Conservation (phyloP, 2,888 invertebrate genomes). For the Amiota mariae region DNA sequence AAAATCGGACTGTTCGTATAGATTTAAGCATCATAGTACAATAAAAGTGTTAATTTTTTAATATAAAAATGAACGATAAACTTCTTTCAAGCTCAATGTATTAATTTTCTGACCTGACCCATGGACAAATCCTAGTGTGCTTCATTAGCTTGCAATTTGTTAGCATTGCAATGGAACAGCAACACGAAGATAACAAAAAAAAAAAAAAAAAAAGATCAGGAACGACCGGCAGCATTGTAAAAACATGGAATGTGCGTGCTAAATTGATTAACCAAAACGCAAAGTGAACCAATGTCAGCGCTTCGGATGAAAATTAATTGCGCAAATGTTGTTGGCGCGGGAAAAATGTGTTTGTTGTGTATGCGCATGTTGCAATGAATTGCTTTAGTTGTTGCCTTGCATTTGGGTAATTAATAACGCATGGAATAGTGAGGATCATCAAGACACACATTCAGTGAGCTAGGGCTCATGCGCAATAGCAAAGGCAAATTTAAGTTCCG, state of each 20-base stretch:
- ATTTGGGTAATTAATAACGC: conserved; percentile 14
- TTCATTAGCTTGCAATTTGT: conserved; percentile 8
- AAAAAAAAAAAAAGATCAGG: no score
- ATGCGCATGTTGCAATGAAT: not conserved
- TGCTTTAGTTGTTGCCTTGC: not conserved
- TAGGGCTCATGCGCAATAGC: conserved; percentile 34
- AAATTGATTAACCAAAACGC: conserved; percentile 46
- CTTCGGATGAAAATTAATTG: conserved; percentile 44
- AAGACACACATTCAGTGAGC: conserved; percentile 45
- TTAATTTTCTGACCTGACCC: no score
- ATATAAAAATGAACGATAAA: no score
- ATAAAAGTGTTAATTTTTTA: no score
- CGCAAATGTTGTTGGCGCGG: conserved; percentile 39
- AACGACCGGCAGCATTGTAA: not conserved
- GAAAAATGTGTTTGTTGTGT: not conserved
- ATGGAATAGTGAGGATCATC: conserved; percentile 46
- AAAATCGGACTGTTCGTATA: no score
- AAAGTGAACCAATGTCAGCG: conserved; percentile 33
- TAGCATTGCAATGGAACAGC: not conserved
- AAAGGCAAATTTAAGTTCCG: conserved; percentile 6
- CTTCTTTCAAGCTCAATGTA: no score
- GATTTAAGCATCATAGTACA: no score
- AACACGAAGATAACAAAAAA: conserved; percentile 5
- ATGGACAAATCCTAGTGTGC: no score
- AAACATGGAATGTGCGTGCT: conserved; percentile 40